These are phyloP conservation scores for Therioaphis trifolii DNA, from an alignment of 2,888 invertebrate genomes.

Conservation along the genomic window DNA sequence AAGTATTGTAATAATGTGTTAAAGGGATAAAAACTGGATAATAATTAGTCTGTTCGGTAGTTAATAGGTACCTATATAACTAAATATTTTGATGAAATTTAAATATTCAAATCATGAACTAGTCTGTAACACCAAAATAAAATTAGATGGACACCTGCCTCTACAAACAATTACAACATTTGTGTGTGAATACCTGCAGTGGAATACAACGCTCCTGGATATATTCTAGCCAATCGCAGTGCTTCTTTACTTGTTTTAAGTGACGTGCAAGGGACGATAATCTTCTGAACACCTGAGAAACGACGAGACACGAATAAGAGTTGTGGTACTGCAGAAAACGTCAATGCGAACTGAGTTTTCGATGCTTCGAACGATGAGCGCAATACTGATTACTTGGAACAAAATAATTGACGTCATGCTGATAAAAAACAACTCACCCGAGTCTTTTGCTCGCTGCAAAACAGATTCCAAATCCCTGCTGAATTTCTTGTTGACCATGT, in stretches of 20 bases:
- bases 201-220: slow-evolving; percentile 89
- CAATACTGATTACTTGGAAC: too few relatives aligned
- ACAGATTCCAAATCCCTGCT: slow-evolving; percentile 91
- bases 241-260: slow-evolving; percentile 91
- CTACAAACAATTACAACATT: not conserved
- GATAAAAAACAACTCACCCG: slow-evolving; percentile 81
- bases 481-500: slow-evolving; percentile 93
- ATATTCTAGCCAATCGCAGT: slow-evolving; percentile 85
- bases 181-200: slow-evolving; percentile 78
- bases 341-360: too few relatives aligned
- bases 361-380: too few relatives aligned
- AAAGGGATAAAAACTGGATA: too few relatives aligned
- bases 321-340: too few relatives aligned
- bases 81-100: too few relatives aligned
- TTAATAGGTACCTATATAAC: too few relatives aligned
- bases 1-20: too few relatives aligned
- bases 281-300: slow-evolving; percentile 85
- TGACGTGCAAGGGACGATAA: slow-evolving; percentile 92
- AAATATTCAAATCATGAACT: too few relatives aligned
- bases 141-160: not conserved
- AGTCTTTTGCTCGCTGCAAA: slow-evolving; percentile 90
- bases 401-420: too few relatives aligned
- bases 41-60: too few relatives aligned
- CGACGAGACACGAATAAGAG: slow-evolving; percentile 49
- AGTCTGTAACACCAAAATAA: too few relatives aligned